Conservation (phyloP, 2,797 vertebrate genomes). For the Siniperca scherzeri region DNA sequence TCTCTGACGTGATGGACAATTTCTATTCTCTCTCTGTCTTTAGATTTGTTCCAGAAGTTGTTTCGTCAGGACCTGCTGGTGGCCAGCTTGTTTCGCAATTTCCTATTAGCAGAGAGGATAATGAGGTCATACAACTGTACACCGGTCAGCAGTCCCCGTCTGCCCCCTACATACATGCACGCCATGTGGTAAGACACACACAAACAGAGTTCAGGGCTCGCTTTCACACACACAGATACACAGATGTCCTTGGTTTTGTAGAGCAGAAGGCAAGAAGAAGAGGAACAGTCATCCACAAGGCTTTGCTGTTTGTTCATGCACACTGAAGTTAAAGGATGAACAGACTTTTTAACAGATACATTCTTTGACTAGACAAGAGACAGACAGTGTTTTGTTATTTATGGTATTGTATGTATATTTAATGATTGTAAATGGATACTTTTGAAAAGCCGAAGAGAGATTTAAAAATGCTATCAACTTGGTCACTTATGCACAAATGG, state of each 20-base stretch:
- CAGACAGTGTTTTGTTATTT: neutral
- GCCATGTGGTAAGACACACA: slow-evolving; percentile 94
- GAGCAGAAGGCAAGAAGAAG: slow-evolving; percentile 17
- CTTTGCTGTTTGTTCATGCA: neutral
- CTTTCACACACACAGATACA: neutral
- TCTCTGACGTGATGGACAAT: slow-evolving; percentile 1
- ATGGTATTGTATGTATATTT: slow-evolving; percentile 22
- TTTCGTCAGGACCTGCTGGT: slow-evolving; percentile 98
- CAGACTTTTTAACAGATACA: slow-evolving; percentile 8
- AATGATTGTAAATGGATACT: slow-evolving; percentile 12
- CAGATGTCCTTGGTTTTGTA: slow-evolving; percentile 22
- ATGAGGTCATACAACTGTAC: slow-evolving; percentile 99
- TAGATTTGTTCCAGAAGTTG: slow-evolving; percentile 98
- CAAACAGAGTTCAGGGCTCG: neutral
- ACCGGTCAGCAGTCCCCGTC: slow-evolving; percentile 96
- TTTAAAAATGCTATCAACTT: slow-evolving; percentile 6
- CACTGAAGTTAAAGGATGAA: slow-evolving; percentile 4
- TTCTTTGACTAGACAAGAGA: neutral
- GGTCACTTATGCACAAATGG: slow-evolving; percentile 2
- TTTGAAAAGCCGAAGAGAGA: slow-evolving; percentile 15
- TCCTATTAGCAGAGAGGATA: slow-evolving; percentile 95
- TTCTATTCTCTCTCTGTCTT: slow-evolving; percentile 28
- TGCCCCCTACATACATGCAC: slow-evolving; percentile 98
- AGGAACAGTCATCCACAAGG: neutral
- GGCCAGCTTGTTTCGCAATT: slow-evolving; percentile 97